Evolutionary conservation across 37 sponge, comb jelly and placozoan genomes (phyloP).

Genomic region (Agelas oroides): DNA sequence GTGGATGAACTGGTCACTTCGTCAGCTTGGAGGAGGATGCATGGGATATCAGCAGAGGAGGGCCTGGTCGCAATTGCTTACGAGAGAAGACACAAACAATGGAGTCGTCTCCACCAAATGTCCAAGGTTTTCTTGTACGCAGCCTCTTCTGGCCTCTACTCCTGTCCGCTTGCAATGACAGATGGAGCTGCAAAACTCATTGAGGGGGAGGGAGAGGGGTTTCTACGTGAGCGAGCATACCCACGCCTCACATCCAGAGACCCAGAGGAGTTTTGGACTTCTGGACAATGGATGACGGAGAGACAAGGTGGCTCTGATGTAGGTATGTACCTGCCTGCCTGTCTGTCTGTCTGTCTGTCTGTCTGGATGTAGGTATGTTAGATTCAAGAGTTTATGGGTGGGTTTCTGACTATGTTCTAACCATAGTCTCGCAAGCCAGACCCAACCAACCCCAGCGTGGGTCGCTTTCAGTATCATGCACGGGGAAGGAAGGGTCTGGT

Average conservation of each 20-base stretch:
- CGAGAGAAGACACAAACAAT: slow-evolving; percentile 68
- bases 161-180: slow-evolving; percentile 99
- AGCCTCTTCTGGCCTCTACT: slow-evolving; percentile 92
- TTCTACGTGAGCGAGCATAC: slow-evolving; percentile 32
- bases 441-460: too few relatives aligned
- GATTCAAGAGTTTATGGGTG: not conserved
- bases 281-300: slow-evolving; percentile 99
- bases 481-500: too few relatives aligned
- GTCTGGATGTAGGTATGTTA: slow-evolving; percentile 91
- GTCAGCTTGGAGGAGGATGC: slow-evolving; percentile 83
- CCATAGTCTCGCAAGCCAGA: too few relatives aligned
- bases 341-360: too few relatives aligned
- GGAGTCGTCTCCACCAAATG: slow-evolving; percentile 85
- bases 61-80: slow-evolving; percentile 88
- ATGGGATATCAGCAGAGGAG: slow-evolving; percentile 86
- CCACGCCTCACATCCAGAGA: slow-evolving; percentile 63
- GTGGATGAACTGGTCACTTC: slow-evolving; percentile 81
- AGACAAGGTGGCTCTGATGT: slow-evolving; percentile 96
- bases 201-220: slow-evolving; percentile 43
- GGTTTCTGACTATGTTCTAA: not conserved
- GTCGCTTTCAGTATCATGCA: too few relatives aligned
- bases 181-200: slow-evolving; percentile 95
- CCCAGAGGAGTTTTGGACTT: slow-evolving; percentile 92
- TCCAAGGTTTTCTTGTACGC: slow-evolving; percentile 85
- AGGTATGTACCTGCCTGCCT: too few relatives aligned